Conservation (phyloP, 2,797 vertebrate genomes). For the Phaenicophaeus curvirostris region DNA sequence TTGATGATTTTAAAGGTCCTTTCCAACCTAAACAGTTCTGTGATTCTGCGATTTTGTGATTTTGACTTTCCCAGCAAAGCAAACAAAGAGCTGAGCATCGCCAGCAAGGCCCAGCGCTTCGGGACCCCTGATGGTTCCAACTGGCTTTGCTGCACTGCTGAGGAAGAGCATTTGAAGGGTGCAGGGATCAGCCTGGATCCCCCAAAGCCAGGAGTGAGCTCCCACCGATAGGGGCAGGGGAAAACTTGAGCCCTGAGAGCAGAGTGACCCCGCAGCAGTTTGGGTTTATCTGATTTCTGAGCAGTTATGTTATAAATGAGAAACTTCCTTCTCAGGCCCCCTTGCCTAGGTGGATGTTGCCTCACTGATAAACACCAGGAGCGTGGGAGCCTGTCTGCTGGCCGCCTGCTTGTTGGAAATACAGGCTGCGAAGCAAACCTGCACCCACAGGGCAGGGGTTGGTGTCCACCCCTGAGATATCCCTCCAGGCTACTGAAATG, state of each 20-base stretch:
- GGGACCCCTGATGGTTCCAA: not conserved
- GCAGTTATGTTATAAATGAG: not conserved
- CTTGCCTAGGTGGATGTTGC: not conserved
- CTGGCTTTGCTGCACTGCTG: not conserved
- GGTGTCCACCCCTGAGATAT: not conserved
- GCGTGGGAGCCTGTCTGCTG: not conserved
- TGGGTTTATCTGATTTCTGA: not conserved
- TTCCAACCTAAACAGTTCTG: no score
- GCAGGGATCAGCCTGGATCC: not conserved
- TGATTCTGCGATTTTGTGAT: no score
- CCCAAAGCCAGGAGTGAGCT: rapidly evolving
- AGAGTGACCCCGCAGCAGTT: not conserved
- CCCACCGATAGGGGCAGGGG: not conserved
- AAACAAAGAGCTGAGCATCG: not conserved
- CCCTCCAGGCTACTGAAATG: not conserved
- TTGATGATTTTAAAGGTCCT: no score
- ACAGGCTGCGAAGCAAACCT: not conserved
- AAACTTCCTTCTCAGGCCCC: not conserved
- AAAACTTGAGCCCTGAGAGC: not conserved
- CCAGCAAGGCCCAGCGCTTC: rapidly evolving
- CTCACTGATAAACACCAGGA: rapidly evolving
- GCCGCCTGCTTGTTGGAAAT: not conserved
- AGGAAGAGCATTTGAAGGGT: not conserved
- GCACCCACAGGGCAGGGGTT: not conserved
- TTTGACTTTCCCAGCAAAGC: not conserved